These are phyloP conservation scores for Tridacna gigas DNA, from an alignment of 2,888 invertebrate species.

Conservation along the genomic window DNA sequence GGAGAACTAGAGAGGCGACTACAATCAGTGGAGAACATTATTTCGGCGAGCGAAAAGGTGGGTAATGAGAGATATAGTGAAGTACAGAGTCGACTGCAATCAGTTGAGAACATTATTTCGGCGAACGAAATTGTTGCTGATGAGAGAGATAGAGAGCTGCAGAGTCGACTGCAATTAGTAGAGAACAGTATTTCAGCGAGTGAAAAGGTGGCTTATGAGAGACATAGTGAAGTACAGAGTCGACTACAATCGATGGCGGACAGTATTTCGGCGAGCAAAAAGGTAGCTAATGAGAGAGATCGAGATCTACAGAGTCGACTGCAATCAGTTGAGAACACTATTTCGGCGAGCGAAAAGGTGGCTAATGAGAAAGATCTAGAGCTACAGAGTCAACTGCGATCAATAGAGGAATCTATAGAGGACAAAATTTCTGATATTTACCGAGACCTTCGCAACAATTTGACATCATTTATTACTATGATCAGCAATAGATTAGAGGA, in stretches of 20 bases:
- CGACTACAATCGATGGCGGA: background rate
- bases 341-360: no score
- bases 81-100: background rate
- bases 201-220: background rate
- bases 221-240: background rate
- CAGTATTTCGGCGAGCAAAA: background rate
- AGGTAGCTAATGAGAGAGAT: background rate
- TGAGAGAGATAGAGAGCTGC: background rate
- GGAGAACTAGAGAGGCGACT: background rate
- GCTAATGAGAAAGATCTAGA: background rate
- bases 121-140: background rate
- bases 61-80: background rate
- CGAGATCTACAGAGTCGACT: background rate
- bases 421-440: background rate
- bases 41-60: background rate
- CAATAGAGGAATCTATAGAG: background rate
- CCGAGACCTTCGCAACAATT: background rate
- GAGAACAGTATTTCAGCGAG: background rate
- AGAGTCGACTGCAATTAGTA: background rate
- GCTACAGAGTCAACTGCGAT: background rate
- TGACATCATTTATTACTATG: no score
- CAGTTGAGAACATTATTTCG: background rate
- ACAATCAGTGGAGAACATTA: background rate
- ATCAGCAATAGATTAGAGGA: background rate
- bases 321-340: background rate